phyloP scores from a whole-genome alignment of 1,140 invertebrate species.

The Adelges cooleyi region DNA sequence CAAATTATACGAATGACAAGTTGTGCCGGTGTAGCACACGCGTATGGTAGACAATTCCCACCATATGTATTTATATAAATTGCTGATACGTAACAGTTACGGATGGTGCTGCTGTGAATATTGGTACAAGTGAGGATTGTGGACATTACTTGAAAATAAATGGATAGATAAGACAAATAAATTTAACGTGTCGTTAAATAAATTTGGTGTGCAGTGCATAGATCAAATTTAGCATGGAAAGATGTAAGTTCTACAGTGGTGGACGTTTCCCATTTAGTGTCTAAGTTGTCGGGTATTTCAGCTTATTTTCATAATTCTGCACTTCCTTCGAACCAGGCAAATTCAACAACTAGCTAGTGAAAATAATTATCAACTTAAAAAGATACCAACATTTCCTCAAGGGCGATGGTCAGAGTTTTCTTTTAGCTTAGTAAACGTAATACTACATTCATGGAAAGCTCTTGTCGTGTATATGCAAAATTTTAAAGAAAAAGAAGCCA shows the following conservation, averaged over 20 bases:
- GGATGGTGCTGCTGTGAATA: too few relatives aligned
- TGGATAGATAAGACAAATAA: too few relatives aligned
- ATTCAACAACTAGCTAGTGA: neutral
- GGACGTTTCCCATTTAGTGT: neutral
- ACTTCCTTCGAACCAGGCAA: neutral
- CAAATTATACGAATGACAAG: too few relatives aligned
- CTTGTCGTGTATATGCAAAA: neutral
- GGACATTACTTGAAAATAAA: too few relatives aligned
- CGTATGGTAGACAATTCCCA: too few relatives aligned
- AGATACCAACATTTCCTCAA: neutral
- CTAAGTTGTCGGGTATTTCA: neutral
- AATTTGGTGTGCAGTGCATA: constrained; percentile 1
- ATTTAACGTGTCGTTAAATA: neutral
- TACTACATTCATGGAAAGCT: neutral
- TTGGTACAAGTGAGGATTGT: too few relatives aligned
- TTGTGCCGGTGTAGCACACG: too few relatives aligned
- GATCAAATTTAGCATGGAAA: too few relatives aligned
- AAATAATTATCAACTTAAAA: neutral
- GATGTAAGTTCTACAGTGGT: neutral
- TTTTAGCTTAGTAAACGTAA: neutral
- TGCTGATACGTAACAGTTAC: too few relatives aligned
- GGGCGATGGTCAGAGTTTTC: neutral
- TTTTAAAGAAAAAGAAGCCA: neutral
- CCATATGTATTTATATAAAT: too few relatives aligned
- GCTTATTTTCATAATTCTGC: neutral